These are phyloP conservation scores for Armadillidium nasatum DNA, from an alignment of 1,140 invertebrate species.

Conservation along the genomic window DNA sequence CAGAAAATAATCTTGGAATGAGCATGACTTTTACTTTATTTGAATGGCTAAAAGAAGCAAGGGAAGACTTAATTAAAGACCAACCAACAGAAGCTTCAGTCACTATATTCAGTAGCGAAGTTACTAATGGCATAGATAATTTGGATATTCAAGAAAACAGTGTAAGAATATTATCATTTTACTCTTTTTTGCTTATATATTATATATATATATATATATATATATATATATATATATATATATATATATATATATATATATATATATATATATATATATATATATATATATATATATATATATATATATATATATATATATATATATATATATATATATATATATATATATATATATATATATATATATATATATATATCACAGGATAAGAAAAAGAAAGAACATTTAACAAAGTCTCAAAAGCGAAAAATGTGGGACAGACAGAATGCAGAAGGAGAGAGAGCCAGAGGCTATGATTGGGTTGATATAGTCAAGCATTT, in stretches of 20 bases:
- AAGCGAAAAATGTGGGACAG: conserved; percentile 81
- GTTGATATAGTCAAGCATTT: conserved; percentile 91
- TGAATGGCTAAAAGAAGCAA: conserved; percentile 72
- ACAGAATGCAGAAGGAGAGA: conserved; percentile 67
- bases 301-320: too few species aligned
- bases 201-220: too few species aligned
- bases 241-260: too few species aligned
- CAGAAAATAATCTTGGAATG: conserved; percentile 72
- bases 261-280: conserved; percentile 5
- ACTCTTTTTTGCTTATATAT: too few species aligned
- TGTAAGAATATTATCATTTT: too few species aligned
- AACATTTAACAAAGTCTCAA: conserved; percentile 77
- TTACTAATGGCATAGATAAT: not conserved
- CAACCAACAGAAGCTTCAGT: conserved; percentile 29
- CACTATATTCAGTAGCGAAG: not conserved
- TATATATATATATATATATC: too few species aligned
- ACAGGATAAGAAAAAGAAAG: conserved; percentile 72
- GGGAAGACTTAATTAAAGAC: conserved; percentile 30
- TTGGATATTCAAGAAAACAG: not conserved
- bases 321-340: too few species aligned
- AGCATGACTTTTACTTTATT: conserved; percentile 93
- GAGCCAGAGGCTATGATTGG: conserved; percentile 86
- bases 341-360: not conserved
- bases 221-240: too few species aligned
- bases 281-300: conserved; percentile 24